Evolutionary conservation across 2,888 invertebrate genomes (phyloP), one percentile per base, ranked within the genome.

Genomic region (Patella caerulea): DNA sequence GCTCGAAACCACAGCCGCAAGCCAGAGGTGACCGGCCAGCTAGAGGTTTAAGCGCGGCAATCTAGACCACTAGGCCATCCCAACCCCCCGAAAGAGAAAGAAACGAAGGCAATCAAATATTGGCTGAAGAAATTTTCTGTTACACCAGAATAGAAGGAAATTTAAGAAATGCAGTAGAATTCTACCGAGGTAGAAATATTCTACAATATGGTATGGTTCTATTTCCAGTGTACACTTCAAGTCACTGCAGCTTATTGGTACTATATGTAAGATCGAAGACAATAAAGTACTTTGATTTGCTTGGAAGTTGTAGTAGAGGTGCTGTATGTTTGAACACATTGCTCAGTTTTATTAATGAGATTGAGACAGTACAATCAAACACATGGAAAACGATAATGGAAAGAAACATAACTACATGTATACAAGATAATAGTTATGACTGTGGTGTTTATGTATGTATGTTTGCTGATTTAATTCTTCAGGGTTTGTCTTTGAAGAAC

Each of bases 401-500:
- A 19, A 59, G 17, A 17, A 59, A 59, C 19, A 59, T 17, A 59
- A 17, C 59, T 59, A n/a, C n/a, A n/a, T n/a, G n/a, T n/a, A 59
- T 59, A 19, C 59, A 59, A 19, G n/a, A 17, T 9, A 59, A 59
- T 59, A 2, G n/a, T 59, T 59, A 17, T 59, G 59, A 59, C 19
- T 59, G 19, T 59, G 59, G 59, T 59, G 59, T 59, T 19, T 59
- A 19, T 59, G 59, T 59, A 19, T 59, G 59, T 59, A 59, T 59
- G 59, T 11, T 19, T 59, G 17, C 59, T 5, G 59, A 19, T 17
- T 59, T n/a, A 3, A 19, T 19, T 19, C 19, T 59, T 19, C 17
- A 59, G 19, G 2, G 19, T 15, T 19, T 19, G 19, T 59, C 59
- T 59, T 19, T 59, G 17, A n/a, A 19, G 45, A 45, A 45, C 45